Conservation (phyloP, 2,113 vertebrate genomes). For the Laticauda colubrina region DNA sequence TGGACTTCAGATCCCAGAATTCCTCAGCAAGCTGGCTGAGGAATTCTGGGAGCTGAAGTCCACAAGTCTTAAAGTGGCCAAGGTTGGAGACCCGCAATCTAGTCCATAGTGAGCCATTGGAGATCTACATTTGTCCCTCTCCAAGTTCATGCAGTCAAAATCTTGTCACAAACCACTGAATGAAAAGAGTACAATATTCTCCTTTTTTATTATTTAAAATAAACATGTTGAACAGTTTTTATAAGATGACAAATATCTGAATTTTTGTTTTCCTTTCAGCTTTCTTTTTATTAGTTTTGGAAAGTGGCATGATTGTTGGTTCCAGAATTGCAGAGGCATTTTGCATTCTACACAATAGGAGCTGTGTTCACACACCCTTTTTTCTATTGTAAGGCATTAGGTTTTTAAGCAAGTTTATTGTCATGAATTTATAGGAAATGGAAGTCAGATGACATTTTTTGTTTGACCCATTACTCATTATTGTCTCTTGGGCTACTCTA, state of each 20-base stretch:
- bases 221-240: not conserved
- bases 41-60: too few relatives aligned
- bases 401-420: accelerated
- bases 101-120: not conserved
- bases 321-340: not conserved
- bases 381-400: accelerated
- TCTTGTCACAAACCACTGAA: not conserved
- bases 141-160: not conserved
- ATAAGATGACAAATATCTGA: not conserved
- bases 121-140: not conserved
- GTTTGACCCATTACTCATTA: not conserved
- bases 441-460: accelerated
- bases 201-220: not conserved
- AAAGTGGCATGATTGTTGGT: not conserved
- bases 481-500: slow-evolving; percentile 6
- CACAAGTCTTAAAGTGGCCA: not conserved
- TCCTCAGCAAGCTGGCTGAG: too few relatives aligned
- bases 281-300: not conserved
- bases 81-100: not conserved
- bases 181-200: not conserved
- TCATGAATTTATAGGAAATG: not conserved
- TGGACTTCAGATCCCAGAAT: too few relatives aligned
- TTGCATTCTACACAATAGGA: not conserved
- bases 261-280: not conserved
- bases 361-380: not conserved